Conservation (phyloP, 2,113 vertebrate genomes). For the Microcebus tavaratra region DNA sequence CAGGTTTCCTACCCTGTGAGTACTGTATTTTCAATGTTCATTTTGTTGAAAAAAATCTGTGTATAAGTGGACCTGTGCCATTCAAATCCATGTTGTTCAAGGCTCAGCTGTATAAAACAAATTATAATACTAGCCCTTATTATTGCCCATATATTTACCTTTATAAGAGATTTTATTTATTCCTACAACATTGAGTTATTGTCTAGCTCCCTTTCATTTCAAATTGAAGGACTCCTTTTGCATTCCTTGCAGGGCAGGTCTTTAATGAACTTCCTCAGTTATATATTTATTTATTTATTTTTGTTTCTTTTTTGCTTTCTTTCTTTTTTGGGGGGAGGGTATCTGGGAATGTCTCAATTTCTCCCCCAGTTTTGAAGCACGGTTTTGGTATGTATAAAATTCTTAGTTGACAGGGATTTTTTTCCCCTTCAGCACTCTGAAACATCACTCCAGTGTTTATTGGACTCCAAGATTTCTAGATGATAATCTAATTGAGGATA, state of each 20-base stretch:
- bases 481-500: background rate
- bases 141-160: background rate
- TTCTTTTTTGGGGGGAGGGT: too few species aligned
- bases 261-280: background rate
- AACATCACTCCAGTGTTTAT: background rate
- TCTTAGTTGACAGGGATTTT: background rate
- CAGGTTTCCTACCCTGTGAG: background rate
- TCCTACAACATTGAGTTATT: background rate
- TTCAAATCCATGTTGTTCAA: background rate
- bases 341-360: background rate
- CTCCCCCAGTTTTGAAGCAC: background rate
- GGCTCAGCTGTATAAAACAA: background rate
- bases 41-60: background rate
- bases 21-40: background rate
- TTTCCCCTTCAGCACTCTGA: background rate
- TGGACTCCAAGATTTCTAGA: background rate
- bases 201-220: background rate
- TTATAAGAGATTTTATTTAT: background rate
- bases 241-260: background rate
- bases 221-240: background rate
- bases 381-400: background rate
- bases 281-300: too few species aligned
- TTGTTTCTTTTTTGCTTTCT: background rate
- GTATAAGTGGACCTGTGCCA: background rate
- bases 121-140: background rate